Evolutionary conservation across 1,140 invertebrate genomes (phyloP).

Genomic region (Kradibia gibbosae): DNA sequence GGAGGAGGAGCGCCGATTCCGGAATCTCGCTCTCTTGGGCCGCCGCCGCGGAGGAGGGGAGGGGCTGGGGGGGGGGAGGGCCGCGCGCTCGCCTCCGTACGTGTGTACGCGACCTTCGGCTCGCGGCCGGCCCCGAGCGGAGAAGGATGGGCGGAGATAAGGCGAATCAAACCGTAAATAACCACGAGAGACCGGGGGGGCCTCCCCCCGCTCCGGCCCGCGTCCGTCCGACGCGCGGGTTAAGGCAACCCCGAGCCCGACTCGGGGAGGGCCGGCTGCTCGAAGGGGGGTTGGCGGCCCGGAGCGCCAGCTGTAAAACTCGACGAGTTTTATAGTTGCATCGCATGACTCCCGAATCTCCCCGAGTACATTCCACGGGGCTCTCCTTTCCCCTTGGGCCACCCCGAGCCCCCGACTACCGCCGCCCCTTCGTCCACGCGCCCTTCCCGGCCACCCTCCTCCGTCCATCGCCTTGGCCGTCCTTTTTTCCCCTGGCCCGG

Average conservation of each 20-base stretch:
- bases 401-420: conserved; percentile 46
- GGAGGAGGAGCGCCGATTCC: conserved; percentile 60
- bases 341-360: conserved; percentile 72
- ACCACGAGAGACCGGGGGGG: too few species aligned
- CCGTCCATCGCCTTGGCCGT: background rate
- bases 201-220: too few species aligned
- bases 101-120: conserved; percentile 45
- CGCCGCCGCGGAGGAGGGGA: conserved; percentile 58
- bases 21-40: conserved; percentile 58
- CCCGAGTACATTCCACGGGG: conserved; percentile 66
- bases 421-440: conserved; percentile 21
- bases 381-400: conserved; percentile 43
- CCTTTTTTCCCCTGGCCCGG: background rate
- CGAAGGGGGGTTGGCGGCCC: conserved; percentile 51
- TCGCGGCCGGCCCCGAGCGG: conserved; percentile 54
- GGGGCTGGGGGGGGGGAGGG: conserved; percentile 53
- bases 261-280: too few species aligned
- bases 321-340: conserved; percentile 73
- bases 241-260: too few species aligned
- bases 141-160: conserved; percentile 68
- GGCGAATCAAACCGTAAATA: conserved; percentile 73
- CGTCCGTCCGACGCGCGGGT: too few species aligned
- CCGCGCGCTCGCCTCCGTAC: background rate
- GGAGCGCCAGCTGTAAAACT: conserved; percentile 70
- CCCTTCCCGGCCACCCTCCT: background rate